Base-by-base conservation (phyloP, 2,113 vertebrate species). In the Upupa epops region DNA sequence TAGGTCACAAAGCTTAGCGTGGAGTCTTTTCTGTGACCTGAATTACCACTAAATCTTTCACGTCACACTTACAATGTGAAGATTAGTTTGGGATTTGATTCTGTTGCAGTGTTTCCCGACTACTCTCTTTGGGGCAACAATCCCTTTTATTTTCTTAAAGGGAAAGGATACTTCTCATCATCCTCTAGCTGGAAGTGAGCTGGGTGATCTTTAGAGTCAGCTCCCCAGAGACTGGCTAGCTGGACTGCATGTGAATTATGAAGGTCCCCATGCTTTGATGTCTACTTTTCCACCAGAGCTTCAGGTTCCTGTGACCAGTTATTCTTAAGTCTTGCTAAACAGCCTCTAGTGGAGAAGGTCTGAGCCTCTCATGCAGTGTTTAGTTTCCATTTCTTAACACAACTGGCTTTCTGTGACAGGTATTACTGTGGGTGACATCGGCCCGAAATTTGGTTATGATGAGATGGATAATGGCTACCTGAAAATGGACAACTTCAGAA, bases 381-480 rank as follows among this genome's bases (percentile, higher is more conserved):
- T 28, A 49, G 46, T 73, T 42, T 52, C 42, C n/a, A 0, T 59
- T 71, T 69, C n/a, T 64, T 82, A 69, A 84, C 17, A 13, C 29
- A 58, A 7, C 11, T 1, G 37, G 22, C 56, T 79, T 94, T 90
- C 45, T 95, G 10, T 86, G 68, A 29, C 87, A 99, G 99, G 99
- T 24, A 98, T 99, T 66, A 98, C 98, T 3, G 98, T 99, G 37
- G 99, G 99, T 19, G 99, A 99, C 86, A 99, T 99, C 4, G 99
- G 99, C 17, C 99, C 99, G 24, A 99, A 99, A 78, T 99, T 99
- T 94, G 99, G 99, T 93, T 99, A 98, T 49, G 98, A 98, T 89
- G 99, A 99, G 88, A 98, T 99, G 77, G 99, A 99, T 93, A 99
- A 99, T 3, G 99, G 99, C 61, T 99, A 97, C 93, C 96, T 99